A percentile compares a stretch with the other conserved stretches of the same genome.
Evolutionary conservation across 1,140 invertebrate species (phyloP).

Genomic region (Hyles vespertilio): DNA sequence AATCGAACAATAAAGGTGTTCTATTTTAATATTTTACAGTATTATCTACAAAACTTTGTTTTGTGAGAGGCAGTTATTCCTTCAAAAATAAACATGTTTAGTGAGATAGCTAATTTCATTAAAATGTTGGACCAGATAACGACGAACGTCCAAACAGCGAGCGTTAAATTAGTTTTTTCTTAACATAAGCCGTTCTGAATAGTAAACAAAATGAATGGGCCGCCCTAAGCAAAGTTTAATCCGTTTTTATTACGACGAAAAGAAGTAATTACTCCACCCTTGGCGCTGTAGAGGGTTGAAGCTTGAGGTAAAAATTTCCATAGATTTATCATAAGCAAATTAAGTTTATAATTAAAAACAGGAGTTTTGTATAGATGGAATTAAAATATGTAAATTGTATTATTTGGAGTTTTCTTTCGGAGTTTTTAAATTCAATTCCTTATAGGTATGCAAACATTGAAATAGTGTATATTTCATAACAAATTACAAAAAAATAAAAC

Average conservation of each 20-base stretch:
- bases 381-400: conserved; percentile 72
- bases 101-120: conserved; percentile 43
- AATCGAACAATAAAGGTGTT: too few relatives aligned
- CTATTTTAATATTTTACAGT: too few relatives aligned
- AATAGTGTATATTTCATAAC: too few relatives aligned
- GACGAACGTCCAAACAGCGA: conserved; percentile 32
- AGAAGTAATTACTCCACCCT: conserved; percentile 74
- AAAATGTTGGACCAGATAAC: conserved; percentile 52
- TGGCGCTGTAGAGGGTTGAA: conserved; percentile 67
- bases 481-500: too few relatives aligned
- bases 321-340: conserved; percentile 75
- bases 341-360: conserved; percentile 75
- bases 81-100: neutral
- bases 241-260: conserved; percentile 75
- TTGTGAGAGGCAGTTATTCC: neutral
- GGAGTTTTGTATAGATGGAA: conserved; percentile 71
- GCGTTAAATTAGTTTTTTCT: conserved; percentile 65
- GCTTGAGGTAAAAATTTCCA: conserved; percentile 73
- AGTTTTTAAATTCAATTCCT: neutral
- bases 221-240: conserved; percentile 74
- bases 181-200: conserved; percentile 65
- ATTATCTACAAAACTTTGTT: neutral
- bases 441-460: too few relatives aligned
- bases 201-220: conserved; percentile 73
- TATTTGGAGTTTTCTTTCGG: conserved; percentile 39